Conservation (phyloP, 2,888 invertebrate species). For the Aromia moschata region DNA sequence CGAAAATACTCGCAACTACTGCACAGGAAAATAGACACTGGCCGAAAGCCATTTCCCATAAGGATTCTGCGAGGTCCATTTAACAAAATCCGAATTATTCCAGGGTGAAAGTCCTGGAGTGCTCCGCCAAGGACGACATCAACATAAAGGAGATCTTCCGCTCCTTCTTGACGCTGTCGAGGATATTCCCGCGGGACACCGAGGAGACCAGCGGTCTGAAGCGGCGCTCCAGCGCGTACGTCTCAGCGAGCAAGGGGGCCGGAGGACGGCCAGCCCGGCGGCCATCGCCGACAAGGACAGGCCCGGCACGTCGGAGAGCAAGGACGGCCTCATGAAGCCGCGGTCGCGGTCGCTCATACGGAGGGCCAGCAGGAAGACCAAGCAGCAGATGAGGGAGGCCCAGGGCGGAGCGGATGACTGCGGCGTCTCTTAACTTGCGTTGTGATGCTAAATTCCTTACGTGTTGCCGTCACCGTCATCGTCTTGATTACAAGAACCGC, state of each 20-base stretch:
- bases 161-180: conserved; percentile 79
- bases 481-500: too few species aligned
- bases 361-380: conserved; percentile 80
- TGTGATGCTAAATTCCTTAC: too few species aligned
- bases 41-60: too few species aligned
- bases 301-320: conserved; percentile 50
- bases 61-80: not conserved
- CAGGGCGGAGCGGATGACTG: conserved; percentile 70
- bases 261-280: conserved; percentile 62
- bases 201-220: conserved; percentile 71
- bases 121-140: conserved; percentile 81
- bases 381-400: conserved; percentile 79
- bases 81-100: conserved; percentile 42
- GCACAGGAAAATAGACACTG: too few species aligned
- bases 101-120: conserved; percentile 80
- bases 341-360: conserved; percentile 74
- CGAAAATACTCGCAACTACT: too few species aligned
- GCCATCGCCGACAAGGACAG: conserved; percentile 56
- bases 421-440: conserved; percentile 71
- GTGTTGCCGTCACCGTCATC: too few species aligned
- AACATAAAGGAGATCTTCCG: conserved; percentile 84
- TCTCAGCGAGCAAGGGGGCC: conserved; percentile 65
- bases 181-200: conserved; percentile 72
- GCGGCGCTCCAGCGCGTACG: conserved; percentile 80
- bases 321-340: conserved; percentile 55